phyloP scores from a whole-genome alignment of 2,888 invertebrate species.

The Melanotus villosus region DNA sequence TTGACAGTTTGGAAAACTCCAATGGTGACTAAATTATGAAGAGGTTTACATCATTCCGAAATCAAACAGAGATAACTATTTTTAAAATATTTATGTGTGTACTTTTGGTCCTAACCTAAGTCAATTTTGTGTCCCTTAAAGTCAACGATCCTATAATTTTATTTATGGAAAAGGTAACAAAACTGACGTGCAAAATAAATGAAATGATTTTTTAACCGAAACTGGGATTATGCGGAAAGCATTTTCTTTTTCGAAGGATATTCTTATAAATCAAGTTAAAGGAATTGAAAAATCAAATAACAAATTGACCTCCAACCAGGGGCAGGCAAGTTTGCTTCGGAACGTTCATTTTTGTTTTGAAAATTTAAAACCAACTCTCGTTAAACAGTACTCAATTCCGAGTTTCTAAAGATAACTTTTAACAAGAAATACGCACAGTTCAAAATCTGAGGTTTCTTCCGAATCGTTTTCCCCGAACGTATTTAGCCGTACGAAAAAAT shows the following conservation, averaged over 20 bases:
- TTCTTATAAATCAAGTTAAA: too few relatives aligned
- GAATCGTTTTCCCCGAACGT: neutral
- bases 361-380: too few relatives aligned
- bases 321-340: too few relatives aligned
- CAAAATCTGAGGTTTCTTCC: neutral
- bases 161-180: neutral
- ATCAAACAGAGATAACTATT: slow-evolving; percentile 5
- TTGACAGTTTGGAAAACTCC: slow-evolving; percentile 12
- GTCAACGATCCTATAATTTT: neutral
- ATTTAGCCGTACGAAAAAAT: neutral
- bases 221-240: too few relatives aligned
- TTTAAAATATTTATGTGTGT: slow-evolving; percentile 16
- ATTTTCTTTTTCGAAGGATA: too few relatives aligned
- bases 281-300: too few relatives aligned
- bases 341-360: too few relatives aligned
- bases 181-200: too few relatives aligned
- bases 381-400: too few relatives aligned
- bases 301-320: too few relatives aligned
- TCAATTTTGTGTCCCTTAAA: slow-evolving; percentile 3
- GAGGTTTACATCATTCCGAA: slow-evolving; percentile 23
- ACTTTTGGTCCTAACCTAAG: slow-evolving; percentile 6
- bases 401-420: neutral
- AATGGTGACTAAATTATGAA: slow-evolving; percentile 14
- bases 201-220: too few relatives aligned
- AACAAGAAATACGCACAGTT: neutral